These are phyloP conservation scores for Lymantria dispar DNA, from an alignment of 2,888 invertebrate species.

Conservation along the genomic window DNA sequence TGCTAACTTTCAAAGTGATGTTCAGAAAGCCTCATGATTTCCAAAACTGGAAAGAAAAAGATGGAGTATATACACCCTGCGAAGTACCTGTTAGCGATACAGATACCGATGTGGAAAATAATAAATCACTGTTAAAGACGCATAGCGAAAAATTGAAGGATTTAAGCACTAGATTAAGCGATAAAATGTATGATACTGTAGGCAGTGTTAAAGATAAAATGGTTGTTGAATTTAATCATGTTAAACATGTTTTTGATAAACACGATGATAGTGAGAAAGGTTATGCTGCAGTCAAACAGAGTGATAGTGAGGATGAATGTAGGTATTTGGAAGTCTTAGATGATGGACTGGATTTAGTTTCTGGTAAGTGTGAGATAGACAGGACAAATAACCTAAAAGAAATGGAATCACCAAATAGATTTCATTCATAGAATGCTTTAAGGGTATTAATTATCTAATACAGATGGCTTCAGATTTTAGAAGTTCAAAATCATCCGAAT, in stretches of 20 bases:
- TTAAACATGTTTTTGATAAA: slow-evolving; percentile 53
- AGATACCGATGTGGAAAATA: slow-evolving; percentile 50
- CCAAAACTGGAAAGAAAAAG: slow-evolving; percentile 33
- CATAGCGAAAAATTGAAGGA: slow-evolving; percentile 59
- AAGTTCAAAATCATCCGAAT: neutral
- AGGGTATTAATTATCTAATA: neutral
- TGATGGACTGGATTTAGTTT: slow-evolving; percentile 55
- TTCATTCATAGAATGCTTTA: neutral
- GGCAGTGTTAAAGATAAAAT: slow-evolving; percentile 56
- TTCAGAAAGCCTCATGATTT: slow-evolving; percentile 40
- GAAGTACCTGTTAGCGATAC: slow-evolving; percentile 55
- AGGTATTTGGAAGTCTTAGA: slow-evolving; percentile 72
- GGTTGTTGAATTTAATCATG: slow-evolving; percentile 43
- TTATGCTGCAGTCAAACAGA: slow-evolving; percentile 51
- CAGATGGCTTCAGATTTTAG: neutral
- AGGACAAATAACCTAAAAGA: slow-evolving; percentile 36
- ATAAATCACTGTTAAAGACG: slow-evolving; percentile 21
- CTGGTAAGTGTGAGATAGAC: slow-evolving; percentile 23
- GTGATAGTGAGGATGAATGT: slow-evolving; percentile 63
- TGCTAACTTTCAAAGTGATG: slow-evolving; percentile 71
- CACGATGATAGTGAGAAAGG: slow-evolving; percentile 40
- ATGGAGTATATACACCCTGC: slow-evolving; percentile 62
- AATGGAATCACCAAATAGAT: slow-evolving; percentile 26
- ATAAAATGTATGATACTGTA: slow-evolving; percentile 63
- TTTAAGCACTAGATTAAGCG: slow-evolving; percentile 52